These are phyloP conservation scores for Andrena bicolor DNA, from an alignment of 2,888 invertebrate genomes.

Conservation along the genomic window DNA sequence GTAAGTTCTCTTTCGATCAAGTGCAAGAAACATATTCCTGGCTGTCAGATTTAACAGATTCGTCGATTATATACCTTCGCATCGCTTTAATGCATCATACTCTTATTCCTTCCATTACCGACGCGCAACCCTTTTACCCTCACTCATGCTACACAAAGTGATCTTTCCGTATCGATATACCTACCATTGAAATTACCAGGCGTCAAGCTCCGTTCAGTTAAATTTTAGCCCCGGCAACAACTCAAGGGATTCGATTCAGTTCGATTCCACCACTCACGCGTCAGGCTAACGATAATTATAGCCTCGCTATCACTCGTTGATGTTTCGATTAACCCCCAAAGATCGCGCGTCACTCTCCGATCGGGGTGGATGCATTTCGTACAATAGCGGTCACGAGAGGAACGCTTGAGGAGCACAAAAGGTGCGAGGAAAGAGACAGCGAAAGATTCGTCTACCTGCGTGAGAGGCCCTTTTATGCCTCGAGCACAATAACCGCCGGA, in stretches of 20 bases:
- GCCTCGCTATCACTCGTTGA: conserved; percentile 9
- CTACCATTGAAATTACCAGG: not conserved
- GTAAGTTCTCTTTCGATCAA: not conserved
- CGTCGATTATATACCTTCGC: not conserved
- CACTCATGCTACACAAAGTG: not conserved
- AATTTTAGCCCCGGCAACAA: conserved; percentile 2
- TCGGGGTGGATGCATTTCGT: conserved; percentile 33
- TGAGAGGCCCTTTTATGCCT: conserved; percentile 28
- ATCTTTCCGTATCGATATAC: conserved; percentile 11
- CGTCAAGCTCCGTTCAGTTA: not conserved
- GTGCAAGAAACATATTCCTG: not conserved
- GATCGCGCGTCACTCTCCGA: conserved; percentile 22
- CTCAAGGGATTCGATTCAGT: conserved; percentile 14
- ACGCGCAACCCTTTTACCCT: not conserved
- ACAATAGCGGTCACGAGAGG: conserved; percentile 24
- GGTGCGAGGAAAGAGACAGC: conserved; percentile 25
- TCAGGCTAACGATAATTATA: conserved; percentile 38
- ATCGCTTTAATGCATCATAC: not conserved
- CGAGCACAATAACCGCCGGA: conserved; percentile 50
- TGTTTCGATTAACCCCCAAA: conserved; percentile 36
- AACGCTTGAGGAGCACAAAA: conserved; percentile 37
- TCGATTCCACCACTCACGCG: not conserved
- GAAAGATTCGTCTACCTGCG: conserved; percentile 55
- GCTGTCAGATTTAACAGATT: not conserved
- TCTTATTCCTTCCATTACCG: not conserved